A percentile compares a stretch with the other conserved stretches of the same genome.
Evolutionary conservation across 2,113 vertebrate species (phyloP).

Genomic region (Nothobranchius kuhntae): DNA sequence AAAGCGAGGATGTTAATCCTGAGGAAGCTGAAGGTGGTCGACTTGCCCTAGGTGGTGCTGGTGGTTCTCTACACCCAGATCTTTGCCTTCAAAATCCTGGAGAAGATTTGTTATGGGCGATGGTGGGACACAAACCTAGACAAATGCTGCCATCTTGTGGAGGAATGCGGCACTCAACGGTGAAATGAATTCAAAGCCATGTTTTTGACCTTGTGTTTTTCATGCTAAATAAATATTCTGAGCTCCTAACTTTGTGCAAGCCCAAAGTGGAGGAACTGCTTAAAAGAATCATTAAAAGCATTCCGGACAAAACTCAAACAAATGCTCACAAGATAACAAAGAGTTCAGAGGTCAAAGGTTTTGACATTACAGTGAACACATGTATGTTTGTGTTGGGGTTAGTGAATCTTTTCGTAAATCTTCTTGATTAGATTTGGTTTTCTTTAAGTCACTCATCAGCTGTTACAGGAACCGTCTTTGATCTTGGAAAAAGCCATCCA

Average conservation of each 20-base stretch:
- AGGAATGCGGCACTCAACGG: neutral
- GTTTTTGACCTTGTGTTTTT: no score
- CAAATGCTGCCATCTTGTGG: constrained; percentile 55
- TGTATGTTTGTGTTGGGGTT: neutral
- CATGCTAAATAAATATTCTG: no score
- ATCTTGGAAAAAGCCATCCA: no score
- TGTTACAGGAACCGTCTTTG: no score
- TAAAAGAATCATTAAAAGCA: neutral
- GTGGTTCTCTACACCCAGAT: neutral
- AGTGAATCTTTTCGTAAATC: no score
- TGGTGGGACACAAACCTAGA: neutral
- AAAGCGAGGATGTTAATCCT: neutral
- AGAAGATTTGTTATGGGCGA: neutral
- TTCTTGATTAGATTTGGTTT: no score
- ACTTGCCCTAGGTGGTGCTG: neutral
- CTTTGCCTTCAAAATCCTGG: neutral
- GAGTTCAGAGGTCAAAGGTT: constrained; percentile 8
- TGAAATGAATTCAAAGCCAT: no score
- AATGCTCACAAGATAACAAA: neutral
- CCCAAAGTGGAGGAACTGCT: neutral
- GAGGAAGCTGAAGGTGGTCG: neutral
- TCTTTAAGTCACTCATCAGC: no score
- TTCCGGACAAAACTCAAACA: neutral
- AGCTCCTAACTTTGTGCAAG: neutral
- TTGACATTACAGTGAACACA: neutral